These are phyloP conservation scores for Agriotes lineatus DNA, from an alignment of 2,888 invertebrate species.

Conservation along the genomic window DNA sequence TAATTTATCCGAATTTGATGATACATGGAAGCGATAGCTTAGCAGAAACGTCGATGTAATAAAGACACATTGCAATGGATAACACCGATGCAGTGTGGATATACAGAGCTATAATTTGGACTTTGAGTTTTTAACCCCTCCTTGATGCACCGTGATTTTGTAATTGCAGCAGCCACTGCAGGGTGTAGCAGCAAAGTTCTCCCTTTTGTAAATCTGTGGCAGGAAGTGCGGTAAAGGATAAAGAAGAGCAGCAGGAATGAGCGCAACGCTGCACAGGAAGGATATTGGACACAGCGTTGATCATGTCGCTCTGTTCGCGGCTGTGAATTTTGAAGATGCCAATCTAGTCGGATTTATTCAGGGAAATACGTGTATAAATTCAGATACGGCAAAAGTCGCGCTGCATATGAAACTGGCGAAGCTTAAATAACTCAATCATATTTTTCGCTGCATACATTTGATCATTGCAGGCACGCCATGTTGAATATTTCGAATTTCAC, in stretches of 20 bases:
- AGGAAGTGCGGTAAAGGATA: constrained; percentile 36
- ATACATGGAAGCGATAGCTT: no score
- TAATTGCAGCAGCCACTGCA: not conserved
- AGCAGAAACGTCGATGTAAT: no score
- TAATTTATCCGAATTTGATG: no score
- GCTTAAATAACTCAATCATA: constrained; percentile 42
- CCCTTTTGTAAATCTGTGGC: constrained; percentile 29
- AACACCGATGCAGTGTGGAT: no score
- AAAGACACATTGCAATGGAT: no score
- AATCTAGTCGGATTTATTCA: constrained; percentile 41
- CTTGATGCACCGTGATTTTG: no score
- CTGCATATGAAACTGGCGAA: constrained; percentile 41
- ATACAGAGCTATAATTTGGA: no score
- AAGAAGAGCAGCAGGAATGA: constrained; percentile 35
- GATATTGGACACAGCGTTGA: constrained; percentile 43
- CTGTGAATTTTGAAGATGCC: constrained; percentile 43
- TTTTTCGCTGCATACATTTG: constrained; percentile 43
- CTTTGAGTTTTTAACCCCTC: no score
- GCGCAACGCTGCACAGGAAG: constrained; percentile 37
- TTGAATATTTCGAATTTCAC: constrained; percentile 32
- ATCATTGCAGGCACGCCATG: constrained; percentile 30
- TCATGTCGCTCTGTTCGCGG: constrained; percentile 38
- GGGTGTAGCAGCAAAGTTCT: not conserved
- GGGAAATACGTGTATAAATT: constrained; percentile 44
- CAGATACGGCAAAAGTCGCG: constrained; percentile 39